Conservation (phyloP, 2,888 invertebrate species). For the Orthosia gracilis region DNA sequence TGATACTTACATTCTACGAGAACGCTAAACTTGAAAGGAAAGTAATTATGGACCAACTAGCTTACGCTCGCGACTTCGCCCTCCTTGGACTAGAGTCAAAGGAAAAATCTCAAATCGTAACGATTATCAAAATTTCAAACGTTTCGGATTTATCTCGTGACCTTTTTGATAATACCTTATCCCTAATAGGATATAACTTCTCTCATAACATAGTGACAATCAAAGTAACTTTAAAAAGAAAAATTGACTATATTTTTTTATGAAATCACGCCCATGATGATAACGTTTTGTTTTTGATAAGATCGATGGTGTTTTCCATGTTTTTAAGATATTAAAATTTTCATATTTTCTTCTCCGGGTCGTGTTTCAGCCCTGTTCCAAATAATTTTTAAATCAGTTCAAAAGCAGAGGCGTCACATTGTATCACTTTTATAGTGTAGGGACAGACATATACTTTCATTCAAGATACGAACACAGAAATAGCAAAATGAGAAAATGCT, state of each 20-base stretch:
- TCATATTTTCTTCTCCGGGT: not conserved
- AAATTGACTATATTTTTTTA: too few relatives aligned
- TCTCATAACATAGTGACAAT: too few relatives aligned
- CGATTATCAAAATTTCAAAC: too few relatives aligned
- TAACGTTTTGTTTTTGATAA: too few relatives aligned
- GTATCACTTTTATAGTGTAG: not conserved
- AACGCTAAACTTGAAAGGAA: slow-evolving; percentile 38
- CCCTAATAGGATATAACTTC: too few relatives aligned
- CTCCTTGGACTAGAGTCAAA: not conserved
- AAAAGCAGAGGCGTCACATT: not conserved
- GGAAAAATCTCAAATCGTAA: too few relatives aligned
- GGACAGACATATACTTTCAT: slow-evolving; percentile 17
- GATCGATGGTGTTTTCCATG: too few relatives aligned
- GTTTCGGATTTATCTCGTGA: too few relatives aligned
- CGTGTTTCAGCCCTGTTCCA: not conserved
- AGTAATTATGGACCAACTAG: slow-evolving; percentile 35
- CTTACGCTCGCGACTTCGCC: not conserved
- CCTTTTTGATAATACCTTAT: too few relatives aligned
- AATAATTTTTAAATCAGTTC: not conserved
- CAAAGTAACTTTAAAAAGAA: not conserved
- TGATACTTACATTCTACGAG: slow-evolving; percentile 29
- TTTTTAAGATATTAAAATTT: too few relatives aligned
- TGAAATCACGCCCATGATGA: too few relatives aligned
- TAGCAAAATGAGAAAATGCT: slow-evolving; percentile 68
- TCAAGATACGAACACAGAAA: slow-evolving; percentile 40